A percentile compares a stretch with the other conserved stretches of the same genome.
Conservation (phyloP, 2,113 vertebrate genomes). For the Peucedramus taeniatus region DNA sequence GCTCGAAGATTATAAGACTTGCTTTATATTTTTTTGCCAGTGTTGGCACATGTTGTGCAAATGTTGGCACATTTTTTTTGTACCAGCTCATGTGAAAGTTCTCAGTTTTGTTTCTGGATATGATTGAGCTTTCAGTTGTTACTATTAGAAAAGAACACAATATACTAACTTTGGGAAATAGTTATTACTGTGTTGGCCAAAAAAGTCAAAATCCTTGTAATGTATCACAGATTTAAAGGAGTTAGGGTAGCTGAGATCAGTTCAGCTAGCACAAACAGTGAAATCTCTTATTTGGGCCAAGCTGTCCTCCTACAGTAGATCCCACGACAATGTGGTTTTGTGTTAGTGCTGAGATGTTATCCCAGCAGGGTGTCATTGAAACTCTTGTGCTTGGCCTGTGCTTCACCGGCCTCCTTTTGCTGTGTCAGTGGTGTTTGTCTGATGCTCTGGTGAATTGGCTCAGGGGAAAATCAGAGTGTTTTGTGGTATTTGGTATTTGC, state of each 20-base stretch:
- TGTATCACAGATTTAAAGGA: neutral
- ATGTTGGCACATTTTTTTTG: neutral
- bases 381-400: neutral
- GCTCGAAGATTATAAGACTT: neutral
- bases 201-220: neutral
- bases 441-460: neutral
- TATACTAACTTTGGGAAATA: conserved; percentile 15
- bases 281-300: neutral
- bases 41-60: neutral
- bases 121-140: neutral
- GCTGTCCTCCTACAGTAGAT: neutral
- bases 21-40: neutral
- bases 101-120: neutral
- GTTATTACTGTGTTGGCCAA: neutral
- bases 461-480: neutral
- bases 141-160: neutral
- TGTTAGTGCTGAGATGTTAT: neutral
- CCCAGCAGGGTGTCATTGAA: neutral
- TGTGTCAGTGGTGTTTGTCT: neutral
- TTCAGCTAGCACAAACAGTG: neutral
- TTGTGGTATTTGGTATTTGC: neutral
- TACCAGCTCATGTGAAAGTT: neutral
- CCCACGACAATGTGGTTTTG: neutral
- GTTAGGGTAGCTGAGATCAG: neutral
- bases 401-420: neutral